Evolutionary conservation across 2,113 vertebrate genomes (phyloP).

Genomic region (Leuciscus idus): DNA sequence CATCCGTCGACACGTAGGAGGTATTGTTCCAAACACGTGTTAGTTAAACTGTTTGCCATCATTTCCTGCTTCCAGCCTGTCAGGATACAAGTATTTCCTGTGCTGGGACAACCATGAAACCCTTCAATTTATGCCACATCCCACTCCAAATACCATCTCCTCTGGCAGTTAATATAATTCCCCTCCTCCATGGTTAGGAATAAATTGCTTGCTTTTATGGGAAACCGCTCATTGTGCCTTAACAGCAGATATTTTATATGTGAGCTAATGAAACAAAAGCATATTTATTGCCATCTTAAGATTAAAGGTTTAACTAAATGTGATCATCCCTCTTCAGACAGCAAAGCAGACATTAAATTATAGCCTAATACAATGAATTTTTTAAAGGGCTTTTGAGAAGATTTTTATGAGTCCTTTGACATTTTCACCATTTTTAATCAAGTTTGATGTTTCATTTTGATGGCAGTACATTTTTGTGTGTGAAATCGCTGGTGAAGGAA

Average conservation of each 20-base stretch:
- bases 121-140: conserved; percentile 16
- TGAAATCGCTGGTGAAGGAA: background rate
- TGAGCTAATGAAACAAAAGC: conserved; percentile 27
- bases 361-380: background rate
- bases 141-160: conserved; percentile 31
- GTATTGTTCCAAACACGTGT: conserved; percentile 36
- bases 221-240: conserved; percentile 32
- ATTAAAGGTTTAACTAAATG: conserved; percentile 33
- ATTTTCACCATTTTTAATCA: conserved; percentile 33
- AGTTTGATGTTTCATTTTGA: conserved; percentile 3
- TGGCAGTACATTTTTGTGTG: background rate
- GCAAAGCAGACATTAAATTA: conserved; percentile 32
- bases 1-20: background rate
- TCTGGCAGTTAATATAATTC: conserved; percentile 51
- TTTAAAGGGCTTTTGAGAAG: conserved; percentile 5
- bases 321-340: conserved; percentile 19
- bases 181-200: conserved; percentile 43
- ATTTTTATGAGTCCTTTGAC: conserved; percentile 36
- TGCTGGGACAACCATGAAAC: conserved; percentile 57
- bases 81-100: conserved; percentile 54
- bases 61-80: conserved; percentile 54
- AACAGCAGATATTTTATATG: conserved; percentile 30
- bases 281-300: conserved; percentile 33
- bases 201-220: conserved; percentile 34
- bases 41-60: conserved; percentile 53